Evolutionary conservation across 2,113 vertebrate genomes (phyloP).

Genomic region (Hippocampus barbouri): DNA sequence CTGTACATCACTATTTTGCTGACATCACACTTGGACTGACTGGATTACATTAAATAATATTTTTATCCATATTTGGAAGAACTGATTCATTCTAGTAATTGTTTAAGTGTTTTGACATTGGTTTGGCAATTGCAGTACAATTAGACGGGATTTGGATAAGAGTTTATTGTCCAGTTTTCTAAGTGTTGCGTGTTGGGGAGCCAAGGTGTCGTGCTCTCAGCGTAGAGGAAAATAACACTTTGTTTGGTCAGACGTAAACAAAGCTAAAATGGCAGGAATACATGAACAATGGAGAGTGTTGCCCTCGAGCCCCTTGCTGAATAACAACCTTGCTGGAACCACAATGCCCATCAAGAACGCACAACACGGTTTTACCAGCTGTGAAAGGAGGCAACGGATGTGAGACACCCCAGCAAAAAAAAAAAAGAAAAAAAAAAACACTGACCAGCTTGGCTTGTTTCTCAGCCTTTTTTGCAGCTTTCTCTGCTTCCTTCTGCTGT

Average conservation of each 20-base stretch:
- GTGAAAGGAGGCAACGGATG: slow-evolving; percentile 37
- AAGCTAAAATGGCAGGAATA: slow-evolving; percentile 64
- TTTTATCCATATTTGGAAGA: not conserved
- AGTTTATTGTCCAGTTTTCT: not conserved
- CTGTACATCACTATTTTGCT: too few species aligned
- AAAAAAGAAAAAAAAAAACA: slow-evolving; percentile 7
- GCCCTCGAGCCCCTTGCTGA: slow-evolving; percentile 4
- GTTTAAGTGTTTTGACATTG: not conserved
- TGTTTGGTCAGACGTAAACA: slow-evolving; percentile 65
- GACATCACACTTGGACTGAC: too few species aligned
- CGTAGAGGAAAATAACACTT: slow-evolving; percentile 53
- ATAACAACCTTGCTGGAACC: slow-evolving; percentile 35
- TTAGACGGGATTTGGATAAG: not conserved
- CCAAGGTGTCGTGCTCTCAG: slow-evolving; percentile 8
- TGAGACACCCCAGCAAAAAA: slow-evolving; percentile 25
- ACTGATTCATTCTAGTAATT: not conserved
- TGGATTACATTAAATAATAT: too few species aligned
- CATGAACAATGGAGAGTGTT: slow-evolving; percentile 61
- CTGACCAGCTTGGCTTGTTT: slow-evolving; percentile 75
- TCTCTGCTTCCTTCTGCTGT: slow-evolving; percentile 81
- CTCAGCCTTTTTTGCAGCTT: slow-evolving; percentile 79
- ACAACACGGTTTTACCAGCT: slow-evolving; percentile 53
- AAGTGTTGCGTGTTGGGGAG: not conserved
- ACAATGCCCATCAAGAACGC: slow-evolving; percentile 39
- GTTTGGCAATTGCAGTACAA: not conserved